Evolutionary conservation across 2,113 vertebrate genomes (phyloP), one percentile per base, ranked within the genome.

Genomic region (Cygnus atratus): DNA sequence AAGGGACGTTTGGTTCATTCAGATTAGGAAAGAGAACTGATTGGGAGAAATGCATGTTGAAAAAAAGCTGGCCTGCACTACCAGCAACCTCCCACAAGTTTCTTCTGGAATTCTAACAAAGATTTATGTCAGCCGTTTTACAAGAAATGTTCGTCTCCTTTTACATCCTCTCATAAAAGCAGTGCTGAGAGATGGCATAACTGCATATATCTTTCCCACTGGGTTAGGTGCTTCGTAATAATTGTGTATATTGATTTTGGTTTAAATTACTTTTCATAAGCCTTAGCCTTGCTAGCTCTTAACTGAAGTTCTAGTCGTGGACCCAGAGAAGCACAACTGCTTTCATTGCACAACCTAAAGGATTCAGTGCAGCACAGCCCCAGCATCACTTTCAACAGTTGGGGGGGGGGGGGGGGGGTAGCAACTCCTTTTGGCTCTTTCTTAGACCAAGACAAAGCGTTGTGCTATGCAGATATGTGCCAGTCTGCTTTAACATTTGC

Each of bases 331-430:
- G 26, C 43, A 50, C 57, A 90, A 33, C 3, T 21, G 26, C 19
- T 44, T 62, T 73, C 65, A 43, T 0, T 20, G 48, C 59, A 81
- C 44, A 54, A 13, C n/a, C 35, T 62, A 43, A 62, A 29, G 17
- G n/a, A 52, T 35, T 14, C 25, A 65, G 43, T 1, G 1, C 39
- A 84, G 39, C 74, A 71, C 35, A 66, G 29, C 33, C 17, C 29
- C 0, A 0, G 20, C 43, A 76, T 22, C 6, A 63, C 31, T 62
- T 77, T 21, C 29, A 73, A 78, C 22, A 43, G 39, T 9, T 57
- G 77, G 13, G 87, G 55, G 13, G 12, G 13, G 87, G 55, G 13
- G 12, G 31, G 2, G 16, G 8, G 2, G 18, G 18, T 63, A 54
- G 17, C 41, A 71, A 67, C 4, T 26, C n/a, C 2, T 20, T 67